Conservation (phyloP, 2,797 vertebrate genomes). For the Fistularia commersonii region DNA sequence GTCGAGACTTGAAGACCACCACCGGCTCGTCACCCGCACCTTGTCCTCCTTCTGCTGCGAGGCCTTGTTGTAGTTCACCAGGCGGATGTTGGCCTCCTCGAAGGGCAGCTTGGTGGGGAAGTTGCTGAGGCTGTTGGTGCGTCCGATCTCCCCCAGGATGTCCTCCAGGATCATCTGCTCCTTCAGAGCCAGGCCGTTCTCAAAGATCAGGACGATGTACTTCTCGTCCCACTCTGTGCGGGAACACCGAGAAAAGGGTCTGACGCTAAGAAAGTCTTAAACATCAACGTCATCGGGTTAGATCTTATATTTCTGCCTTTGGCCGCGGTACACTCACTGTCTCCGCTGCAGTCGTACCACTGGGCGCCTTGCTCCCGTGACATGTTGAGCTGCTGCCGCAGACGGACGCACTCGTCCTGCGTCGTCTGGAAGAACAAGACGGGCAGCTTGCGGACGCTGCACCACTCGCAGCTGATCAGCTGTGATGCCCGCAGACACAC, state of each 20-base stretch:
- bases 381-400: constrained; percentile 85
- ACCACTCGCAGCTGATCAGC: constrained; percentile 94
- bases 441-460: constrained; percentile 87
- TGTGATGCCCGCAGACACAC: constrained; percentile 84
- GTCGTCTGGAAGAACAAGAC: constrained; percentile 91
- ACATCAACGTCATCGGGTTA: no score
- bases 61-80: constrained; percentile 91
- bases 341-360: constrained; percentile 86
- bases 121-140: constrained; percentile 78
- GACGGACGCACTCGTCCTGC: constrained; percentile 77
- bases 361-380: constrained; percentile 72
- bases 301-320: no score
- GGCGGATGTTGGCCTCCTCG: constrained; percentile 90
- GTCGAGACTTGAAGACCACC: background rate
- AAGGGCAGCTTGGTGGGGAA: constrained; percentile 89
- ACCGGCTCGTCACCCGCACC: constrained; percentile 17
- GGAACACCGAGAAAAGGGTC: background rate
- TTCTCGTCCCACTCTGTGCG: constrained; percentile 84
- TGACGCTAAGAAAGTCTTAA: background rate
- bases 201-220: constrained; percentile 95
- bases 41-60: constrained; percentile 75
- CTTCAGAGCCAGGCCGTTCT: constrained; percentile 82
- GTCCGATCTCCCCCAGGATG: constrained; percentile 85
- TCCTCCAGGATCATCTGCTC: constrained; percentile 89
- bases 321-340: constrained; percentile 71